Conservation (phyloP, 2,113 vertebrate species). For the Sphyrna mokarran region DNA sequence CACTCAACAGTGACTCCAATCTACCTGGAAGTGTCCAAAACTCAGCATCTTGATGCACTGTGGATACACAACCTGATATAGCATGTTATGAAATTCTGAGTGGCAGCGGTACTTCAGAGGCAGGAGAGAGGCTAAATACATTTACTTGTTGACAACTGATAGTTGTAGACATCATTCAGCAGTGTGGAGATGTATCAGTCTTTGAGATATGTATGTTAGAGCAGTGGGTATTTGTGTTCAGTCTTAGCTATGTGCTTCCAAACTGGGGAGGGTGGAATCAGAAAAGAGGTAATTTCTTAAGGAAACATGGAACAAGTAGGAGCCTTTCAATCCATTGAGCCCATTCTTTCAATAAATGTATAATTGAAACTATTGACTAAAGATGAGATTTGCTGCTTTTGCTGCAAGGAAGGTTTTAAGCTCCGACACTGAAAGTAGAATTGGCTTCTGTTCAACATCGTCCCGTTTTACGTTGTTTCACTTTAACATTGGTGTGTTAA, state of each 20-base stretch:
- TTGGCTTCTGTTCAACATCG: too few species aligned
- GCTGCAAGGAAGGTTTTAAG: neutral
- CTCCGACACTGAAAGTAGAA: slow-evolving; percentile 42
- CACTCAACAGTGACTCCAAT: neutral
- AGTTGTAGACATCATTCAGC: neutral
- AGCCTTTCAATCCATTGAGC: neutral
- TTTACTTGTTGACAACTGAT: neutral
- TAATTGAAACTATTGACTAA: neutral
- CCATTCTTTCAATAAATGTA: neutral
- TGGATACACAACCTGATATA: neutral
- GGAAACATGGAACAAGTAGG: neutral
- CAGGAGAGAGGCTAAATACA: neutral
- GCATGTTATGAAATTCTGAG: neutral
- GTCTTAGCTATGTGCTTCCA: neutral
- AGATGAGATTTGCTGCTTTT: neutral
- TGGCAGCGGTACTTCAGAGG: neutral
- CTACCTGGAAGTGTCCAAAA: too few species aligned
- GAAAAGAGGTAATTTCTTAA: neutral
- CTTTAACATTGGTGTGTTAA: too few species aligned
- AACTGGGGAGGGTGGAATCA: neutral
- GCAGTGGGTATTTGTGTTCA: neutral
- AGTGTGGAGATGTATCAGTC: neutral
- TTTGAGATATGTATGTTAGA: neutral
- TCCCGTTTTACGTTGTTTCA: too few species aligned
- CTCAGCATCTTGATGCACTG: neutral